Evolutionary conservation across 2,797 vertebrate species (phyloP).

Genomic region (Phoeniculus purpureus): DNA sequence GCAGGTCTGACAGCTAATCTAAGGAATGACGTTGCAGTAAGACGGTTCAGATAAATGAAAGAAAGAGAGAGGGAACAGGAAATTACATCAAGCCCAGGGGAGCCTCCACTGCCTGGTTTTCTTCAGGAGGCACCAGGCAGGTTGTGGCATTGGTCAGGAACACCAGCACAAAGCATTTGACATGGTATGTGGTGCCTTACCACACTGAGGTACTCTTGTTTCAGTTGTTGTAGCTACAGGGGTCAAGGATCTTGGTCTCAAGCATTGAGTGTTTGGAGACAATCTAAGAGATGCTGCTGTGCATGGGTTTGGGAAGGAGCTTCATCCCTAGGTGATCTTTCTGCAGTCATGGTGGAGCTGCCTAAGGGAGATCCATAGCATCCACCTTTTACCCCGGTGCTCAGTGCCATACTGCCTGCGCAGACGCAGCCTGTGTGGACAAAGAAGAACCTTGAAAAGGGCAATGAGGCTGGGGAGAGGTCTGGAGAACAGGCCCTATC

Average conservation of each 20-base stretch:
- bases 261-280: neutral
- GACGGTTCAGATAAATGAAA: conserved; percentile 19
- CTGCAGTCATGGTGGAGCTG: neutral
- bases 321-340: accelerated
- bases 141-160: neutral
- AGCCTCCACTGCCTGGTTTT: neutral
- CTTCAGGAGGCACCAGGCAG: conserved; percentile 4
- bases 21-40: neutral
- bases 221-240: neutral
- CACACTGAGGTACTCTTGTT: neutral
- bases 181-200: accelerated
- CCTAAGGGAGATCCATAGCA: neutral
- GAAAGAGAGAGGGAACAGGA: neutral
- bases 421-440: accelerated
- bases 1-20: conserved; percentile 8
- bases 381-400: neutral
- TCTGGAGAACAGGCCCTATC: too few relatives aligned
- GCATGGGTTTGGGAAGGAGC: neutral
- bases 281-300: neutral
- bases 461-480: too few relatives aligned
- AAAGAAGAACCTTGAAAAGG: too few relatives aligned
- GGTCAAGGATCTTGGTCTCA: neutral
- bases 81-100: neutral
- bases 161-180: neutral
- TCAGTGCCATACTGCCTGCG: neutral